Evolutionary conservation across 1,140 invertebrate species (phyloP), one percentile per base, ranked within the genome.

Genomic region (Lycorma delicatula): DNA sequence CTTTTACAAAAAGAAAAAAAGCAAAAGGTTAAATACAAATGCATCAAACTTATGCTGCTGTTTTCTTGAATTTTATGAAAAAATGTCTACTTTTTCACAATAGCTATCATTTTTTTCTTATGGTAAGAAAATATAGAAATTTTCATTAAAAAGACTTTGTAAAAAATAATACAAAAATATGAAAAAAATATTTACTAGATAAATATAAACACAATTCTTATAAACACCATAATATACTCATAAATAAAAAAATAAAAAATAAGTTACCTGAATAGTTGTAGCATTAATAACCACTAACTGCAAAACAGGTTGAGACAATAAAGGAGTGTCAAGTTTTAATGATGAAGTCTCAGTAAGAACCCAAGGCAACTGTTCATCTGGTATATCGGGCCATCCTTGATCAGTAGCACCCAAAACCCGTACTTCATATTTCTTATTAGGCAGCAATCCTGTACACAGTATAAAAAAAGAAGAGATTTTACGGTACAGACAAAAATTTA

Each of bases 381-480:
- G 70, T 20, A 79, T 57, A 48, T 71, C 73, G 25, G 75, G 74
- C 71, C 74, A 77, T 41, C 75, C 75, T 64, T 71, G 65, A 55
- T 71, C 66, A 12, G 75, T 77, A 54, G 70, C 75, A 13, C 79
- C 80, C 51, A 81, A 61, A 28, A 84, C 75, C 36, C 81, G 70
- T 31, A 84, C 67, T 59, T 81, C 75, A 61, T 84, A 83, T 54
- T 73, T 70, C 54, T 74, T 71, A 53, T 77, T 77, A 20, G 80
- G 75, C 50, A 66, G 70, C 49, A 83, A 69, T 59, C 75, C 80
- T 79, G 47, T 1, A 48, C 58, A 23, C 22, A 54, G 3, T 7
- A 12, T 29, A 55, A 60, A 54, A 58, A 54, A 46, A 34, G 9
- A 58, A 58, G 58, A 18, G 51, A 49, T 50, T 22, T n/a, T n/a